Evolutionary conservation across 53 echinoderm and acorn worm genomes (phyloP).

Genomic region (Patiria pectinifera): DNA sequence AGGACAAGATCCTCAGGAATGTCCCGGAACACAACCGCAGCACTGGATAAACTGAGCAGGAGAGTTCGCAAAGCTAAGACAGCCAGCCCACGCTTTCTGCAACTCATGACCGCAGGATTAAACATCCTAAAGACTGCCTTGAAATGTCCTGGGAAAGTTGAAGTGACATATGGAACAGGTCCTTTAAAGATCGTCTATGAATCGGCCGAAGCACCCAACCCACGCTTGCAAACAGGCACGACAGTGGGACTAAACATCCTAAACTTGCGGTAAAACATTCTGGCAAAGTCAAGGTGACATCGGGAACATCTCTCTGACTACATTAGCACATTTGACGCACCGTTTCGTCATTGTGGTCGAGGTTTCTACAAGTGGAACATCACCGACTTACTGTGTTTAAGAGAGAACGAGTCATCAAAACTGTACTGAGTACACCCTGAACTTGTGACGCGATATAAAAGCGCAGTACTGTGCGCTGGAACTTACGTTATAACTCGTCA

Average conservation of each 20-base stretch:
- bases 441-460: background rate
- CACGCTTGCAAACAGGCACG: background rate
- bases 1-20: slow-evolving; percentile 66
- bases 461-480: background rate
- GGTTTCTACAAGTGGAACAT: background rate
- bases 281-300: background rate
- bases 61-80: background rate
- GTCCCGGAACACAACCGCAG: slow-evolving; percentile 39
- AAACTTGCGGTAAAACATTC: background rate
- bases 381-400: background rate
- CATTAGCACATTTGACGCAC: background rate
- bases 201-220: background rate
- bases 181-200: background rate
- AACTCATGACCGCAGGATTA: background rate
- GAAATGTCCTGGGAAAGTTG: background rate
- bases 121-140: background rate
- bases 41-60: background rate
- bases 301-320: background rate
- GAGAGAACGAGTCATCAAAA: background rate
- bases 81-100: background rate
- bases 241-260: background rate
- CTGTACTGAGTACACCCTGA: background rate
- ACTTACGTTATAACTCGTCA: slow-evolving; percentile 38
- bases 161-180: background rate
- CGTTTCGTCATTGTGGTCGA: background rate